A percentile compares a stretch with the other conserved stretches of the same genome.
These are phyloP conservation scores for Trypoxylon attenuatum DNA, from an alignment of 2,888 invertebrate species.

Conservation along the genomic window DNA sequence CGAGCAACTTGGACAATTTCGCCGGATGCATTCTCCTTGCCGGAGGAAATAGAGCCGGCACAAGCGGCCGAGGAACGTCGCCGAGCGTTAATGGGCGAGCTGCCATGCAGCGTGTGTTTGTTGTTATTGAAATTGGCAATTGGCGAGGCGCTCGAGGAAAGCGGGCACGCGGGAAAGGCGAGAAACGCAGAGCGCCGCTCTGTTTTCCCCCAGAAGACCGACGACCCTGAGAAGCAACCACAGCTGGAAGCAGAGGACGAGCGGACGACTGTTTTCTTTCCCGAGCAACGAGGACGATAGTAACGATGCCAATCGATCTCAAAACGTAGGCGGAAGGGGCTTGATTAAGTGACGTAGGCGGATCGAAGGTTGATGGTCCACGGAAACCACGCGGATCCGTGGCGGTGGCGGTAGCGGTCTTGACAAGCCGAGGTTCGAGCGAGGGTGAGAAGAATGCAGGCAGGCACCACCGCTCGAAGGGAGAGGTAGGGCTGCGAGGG, in stretches of 20 bases:
- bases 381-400: too few relatives aligned
- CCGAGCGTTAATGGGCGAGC: neutral
- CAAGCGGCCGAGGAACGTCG: neutral
- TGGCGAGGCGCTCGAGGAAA: neutral
- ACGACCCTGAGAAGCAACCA: too few relatives aligned
- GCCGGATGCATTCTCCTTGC: neutral
- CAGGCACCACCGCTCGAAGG: neutral
- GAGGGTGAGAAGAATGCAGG: neutral
- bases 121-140: constrained; percentile 9
- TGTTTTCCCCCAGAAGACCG: neutral
- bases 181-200: neutral
- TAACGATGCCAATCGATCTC: too few relatives aligned
- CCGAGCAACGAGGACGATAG: too few relatives aligned
- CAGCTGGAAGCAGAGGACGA: too few relatives aligned
- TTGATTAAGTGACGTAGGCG: constrained; percentile 1
- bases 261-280: too few relatives aligned
- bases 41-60: neutral
- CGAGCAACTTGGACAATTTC: neutral
- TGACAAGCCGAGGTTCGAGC: too few relatives aligned
- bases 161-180: neutral
- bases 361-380: neutral
- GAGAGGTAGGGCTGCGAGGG: too few relatives aligned
- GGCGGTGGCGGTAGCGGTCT: neutral
- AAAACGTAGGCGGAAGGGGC: too few relatives aligned
- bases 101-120: constrained; percentile 7